Evolutionary conservation across 2,888 invertebrate genomes (phyloP), one percentile per base, ranked within the genome.

Genomic region (Phaedon cochleariae): DNA sequence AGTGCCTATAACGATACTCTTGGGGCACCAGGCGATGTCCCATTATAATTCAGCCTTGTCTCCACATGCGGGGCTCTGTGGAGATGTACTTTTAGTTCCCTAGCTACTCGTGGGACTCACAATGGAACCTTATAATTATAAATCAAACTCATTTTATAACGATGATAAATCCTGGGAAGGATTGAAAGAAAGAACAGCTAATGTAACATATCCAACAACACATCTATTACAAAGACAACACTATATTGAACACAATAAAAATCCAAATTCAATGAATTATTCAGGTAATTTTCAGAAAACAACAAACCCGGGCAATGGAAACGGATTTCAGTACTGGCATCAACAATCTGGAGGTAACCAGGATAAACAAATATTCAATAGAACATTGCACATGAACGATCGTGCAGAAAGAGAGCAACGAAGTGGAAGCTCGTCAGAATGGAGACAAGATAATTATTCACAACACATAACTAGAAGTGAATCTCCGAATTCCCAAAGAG

Each of bases 1-100:
- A 59, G 62, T 62, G 48, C 31, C 54, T 31, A 6, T 48, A 66
- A 66, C 66, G 62, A 62, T 62, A 66, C 66, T 54, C 59, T 66
- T 66, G 66, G 59, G 59, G 59, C 54, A 66, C 48, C 51, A n/a
- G 62, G 66, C 59, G 54, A 54, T 48, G 59, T 55, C 59, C 59
- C 66, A 66, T 66, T 62, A 55, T 55, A 66, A 20, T 29, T 29
- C 29, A 51, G 62, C 62, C 62, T 62, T 58, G 26, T 29, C 45
- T 45, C 45, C 18, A 45, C 18, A 57, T 10, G 57, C 57, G 57
- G 57, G n/a, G 57, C 57, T 57, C 57, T 46, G 45, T 18, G 9
- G 57, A 29, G n/a, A n/a, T n/a, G n/a, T n/a, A n/a, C n/a, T n/a
- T n/a, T n/a, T n/a, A n/a, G n/a, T n/a, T n/a, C n/a, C n/a, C n/a